Evolutionary conservation across 1,140 invertebrate genomes (phyloP).

Genomic region (Eueides isabella): DNA sequence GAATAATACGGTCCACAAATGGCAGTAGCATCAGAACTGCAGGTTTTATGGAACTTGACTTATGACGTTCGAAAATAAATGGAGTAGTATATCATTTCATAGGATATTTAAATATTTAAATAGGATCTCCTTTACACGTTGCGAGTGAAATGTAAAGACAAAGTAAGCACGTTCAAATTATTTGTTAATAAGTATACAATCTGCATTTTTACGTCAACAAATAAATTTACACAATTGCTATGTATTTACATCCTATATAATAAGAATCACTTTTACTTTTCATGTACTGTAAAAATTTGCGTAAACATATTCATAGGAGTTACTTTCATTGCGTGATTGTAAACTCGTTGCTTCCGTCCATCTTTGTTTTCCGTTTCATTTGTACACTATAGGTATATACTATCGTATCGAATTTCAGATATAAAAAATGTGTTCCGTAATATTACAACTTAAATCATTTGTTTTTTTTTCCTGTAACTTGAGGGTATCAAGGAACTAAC

Average conservation of each 20-base stretch:
- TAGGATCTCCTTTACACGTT: no score
- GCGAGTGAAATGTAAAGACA: no score
- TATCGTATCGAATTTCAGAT: neutral
- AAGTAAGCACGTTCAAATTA: no score
- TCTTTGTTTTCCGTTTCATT: conserved; percentile 24
- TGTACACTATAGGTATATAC: neutral
- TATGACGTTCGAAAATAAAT: no score
- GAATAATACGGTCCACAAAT: no score
- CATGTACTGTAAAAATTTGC: conserved; percentile 16
- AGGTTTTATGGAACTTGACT: no score
- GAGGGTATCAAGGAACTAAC: no score
- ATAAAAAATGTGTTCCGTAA: conserved; percentile 4
- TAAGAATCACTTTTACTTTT: conserved; percentile 14
- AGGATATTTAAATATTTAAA: no score
- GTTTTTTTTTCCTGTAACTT: neutral
- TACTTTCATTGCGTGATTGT: conserved; percentile 27
- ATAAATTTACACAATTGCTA: neutral
- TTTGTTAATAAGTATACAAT: no score
- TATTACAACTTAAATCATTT: neutral
- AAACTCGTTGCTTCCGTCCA: conserved; percentile 20
- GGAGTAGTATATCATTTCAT: no score
- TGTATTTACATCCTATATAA: neutral
- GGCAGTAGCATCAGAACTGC: no score
- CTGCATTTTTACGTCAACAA: no score
- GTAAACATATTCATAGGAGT: conserved; percentile 29